A percentile compares a stretch with the other conserved stretches of the same genome.
Conservation (phyloP, 2,113 vertebrate genomes). For the Xenotilapia caudafasciata region DNA sequence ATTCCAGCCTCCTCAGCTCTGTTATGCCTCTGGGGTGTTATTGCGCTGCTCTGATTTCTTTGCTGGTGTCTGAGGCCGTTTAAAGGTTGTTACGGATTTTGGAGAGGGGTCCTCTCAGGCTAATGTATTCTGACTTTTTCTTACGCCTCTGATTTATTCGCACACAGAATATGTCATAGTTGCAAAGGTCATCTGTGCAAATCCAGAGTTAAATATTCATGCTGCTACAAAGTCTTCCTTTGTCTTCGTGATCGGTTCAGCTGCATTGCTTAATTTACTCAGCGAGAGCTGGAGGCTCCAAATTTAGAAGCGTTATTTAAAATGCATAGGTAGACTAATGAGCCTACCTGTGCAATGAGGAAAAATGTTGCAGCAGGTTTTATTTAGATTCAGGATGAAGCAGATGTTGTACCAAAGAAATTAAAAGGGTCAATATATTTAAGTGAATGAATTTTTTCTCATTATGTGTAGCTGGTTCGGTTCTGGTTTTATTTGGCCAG, state of each 20-base stretch:
- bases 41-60: not conserved
- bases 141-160: not conserved
- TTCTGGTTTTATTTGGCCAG: not conserved
- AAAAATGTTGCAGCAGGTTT: not conserved
- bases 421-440: not conserved
- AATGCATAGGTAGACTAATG: constrained; percentile 17
- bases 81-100: constrained; percentile 5
- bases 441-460: not conserved
- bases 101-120: not conserved
- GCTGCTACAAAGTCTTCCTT: not conserved
- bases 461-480: not conserved
- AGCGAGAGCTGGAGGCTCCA: not conserved
- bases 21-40: constrained; percentile 14
- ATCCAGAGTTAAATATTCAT: constrained; percentile 29
- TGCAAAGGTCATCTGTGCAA: constrained; percentile 16
- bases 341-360: not conserved
- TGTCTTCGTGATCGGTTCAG: not conserved
- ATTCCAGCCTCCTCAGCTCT: constrained; percentile 6
- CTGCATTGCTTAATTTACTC: not conserved
- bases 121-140: constrained; percentile 14
- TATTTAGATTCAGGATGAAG: not conserved
- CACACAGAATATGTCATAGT: not conserved
- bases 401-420: not conserved
- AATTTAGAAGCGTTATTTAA: constrained; percentile 23
- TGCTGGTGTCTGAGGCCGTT: constrained; percentile 4